Evolutionary conservation across 2,888 invertebrate species (phyloP).

Genomic region (Leucophenga montana): DNA sequence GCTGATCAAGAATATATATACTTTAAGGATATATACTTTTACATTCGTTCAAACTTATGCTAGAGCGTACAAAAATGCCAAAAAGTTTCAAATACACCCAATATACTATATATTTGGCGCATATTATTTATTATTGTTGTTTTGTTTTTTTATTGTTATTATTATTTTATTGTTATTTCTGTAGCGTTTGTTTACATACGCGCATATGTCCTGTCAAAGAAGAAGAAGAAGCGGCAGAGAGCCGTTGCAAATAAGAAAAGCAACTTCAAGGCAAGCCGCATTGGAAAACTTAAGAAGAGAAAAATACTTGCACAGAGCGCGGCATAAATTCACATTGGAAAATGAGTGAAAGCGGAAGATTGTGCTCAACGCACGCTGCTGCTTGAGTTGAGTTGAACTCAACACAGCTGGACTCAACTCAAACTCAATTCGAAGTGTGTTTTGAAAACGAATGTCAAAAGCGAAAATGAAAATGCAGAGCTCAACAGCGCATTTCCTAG

Average conservation of each 20-base stretch:
- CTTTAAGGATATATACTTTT: no score
- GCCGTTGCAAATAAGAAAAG: not conserved
- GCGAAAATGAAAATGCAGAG: slow-evolving; percentile 48
- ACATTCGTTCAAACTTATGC: no score
- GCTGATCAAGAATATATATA: no score
- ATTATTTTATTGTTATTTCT: slow-evolving; percentile 14
- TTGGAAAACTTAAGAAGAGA: no score
- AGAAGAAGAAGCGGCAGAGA: not conserved
- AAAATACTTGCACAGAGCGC: not conserved
- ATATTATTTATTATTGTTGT: slow-evolving; percentile 1
- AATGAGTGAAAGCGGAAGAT: not conserved
- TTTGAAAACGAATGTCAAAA: slow-evolving; percentile 62
- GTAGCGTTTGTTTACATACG: slow-evolving; percentile 14
- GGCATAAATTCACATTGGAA: slow-evolving; percentile 4
- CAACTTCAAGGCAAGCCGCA: slow-evolving; percentile 1
- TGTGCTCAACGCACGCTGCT: slow-evolving; percentile 11
- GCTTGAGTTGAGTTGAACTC: not conserved
- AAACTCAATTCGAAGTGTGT: slow-evolving; percentile 52
- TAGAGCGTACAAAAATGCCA: no score
- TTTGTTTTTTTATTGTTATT: slow-evolving; percentile 10
- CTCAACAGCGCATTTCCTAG: slow-evolving; percentile 62
- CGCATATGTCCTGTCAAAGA: not conserved
- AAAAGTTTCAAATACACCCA: not conserved
- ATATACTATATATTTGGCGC: not conserved
- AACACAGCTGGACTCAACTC: slow-evolving; percentile 23